These are phyloP conservation scores for Syndactyla subalaris DNA, from an alignment of 2,797 vertebrate genomes.

Conservation along the genomic window DNA sequence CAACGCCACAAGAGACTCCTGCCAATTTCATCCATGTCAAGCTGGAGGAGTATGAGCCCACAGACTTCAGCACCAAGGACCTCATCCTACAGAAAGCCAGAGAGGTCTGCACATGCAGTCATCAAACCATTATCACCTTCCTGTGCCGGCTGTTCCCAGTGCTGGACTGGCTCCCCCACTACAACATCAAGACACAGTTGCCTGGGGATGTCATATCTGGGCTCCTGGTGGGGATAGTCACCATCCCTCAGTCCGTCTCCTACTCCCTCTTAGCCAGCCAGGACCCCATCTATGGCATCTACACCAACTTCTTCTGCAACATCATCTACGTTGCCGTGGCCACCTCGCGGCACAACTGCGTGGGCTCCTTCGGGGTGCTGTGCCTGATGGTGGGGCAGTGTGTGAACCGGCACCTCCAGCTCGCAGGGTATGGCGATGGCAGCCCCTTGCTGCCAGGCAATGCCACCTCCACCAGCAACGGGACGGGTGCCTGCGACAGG, in stretches of 20 bases:
- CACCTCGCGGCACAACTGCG: slow-evolving; percentile 60
- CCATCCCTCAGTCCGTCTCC: slow-evolving; percentile 74
- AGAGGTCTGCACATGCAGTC: background rate
- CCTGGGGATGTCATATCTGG: slow-evolving; percentile 67
- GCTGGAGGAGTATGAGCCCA: slow-evolving; percentile 48
- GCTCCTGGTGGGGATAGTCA: slow-evolving; percentile 66
- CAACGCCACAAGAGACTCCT: background rate
- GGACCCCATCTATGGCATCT: slow-evolving; percentile 70
- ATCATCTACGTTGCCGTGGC: slow-evolving; percentile 57
- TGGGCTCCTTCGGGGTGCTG: slow-evolving; percentile 66
- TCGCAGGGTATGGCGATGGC: slow-evolving; percentile 28
- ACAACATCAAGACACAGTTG: slow-evolving; percentile 19
- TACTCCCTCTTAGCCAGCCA: slow-evolving; percentile 72
- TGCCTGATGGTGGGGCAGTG: slow-evolving; percentile 71
- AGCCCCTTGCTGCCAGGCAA: background rate
- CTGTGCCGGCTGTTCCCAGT: slow-evolving; percentile 53
- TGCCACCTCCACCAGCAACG: background rate
- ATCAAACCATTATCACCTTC: background rate
- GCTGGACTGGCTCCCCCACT: slow-evolving; percentile 61
- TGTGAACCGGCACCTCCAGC: slow-evolving; percentile 66
- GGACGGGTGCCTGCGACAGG: slow-evolving; percentile 24
- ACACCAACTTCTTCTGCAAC: slow-evolving; percentile 75
- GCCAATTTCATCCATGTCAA: background rate
- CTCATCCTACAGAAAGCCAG: slow-evolving; percentile 16
- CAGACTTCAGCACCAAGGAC: background rate